Evolutionary conservation across 2,113 vertebrate species (phyloP), one percentile per base, ranked within the genome.

Genomic region (Siniperca chuatsi): DNA sequence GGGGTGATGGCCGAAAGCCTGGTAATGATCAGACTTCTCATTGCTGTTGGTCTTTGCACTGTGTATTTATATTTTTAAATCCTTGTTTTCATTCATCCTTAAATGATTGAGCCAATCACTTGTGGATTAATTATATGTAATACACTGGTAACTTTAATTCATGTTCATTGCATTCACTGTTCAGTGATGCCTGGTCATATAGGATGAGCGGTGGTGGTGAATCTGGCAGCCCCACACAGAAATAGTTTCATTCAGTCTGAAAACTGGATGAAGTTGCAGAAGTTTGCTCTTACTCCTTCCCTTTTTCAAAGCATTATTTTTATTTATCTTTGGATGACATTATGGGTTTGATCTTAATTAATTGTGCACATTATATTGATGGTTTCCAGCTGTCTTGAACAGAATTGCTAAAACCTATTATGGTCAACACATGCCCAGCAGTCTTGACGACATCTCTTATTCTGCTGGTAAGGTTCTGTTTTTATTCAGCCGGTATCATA

Each of bases 1-100:
- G 15, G 68, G 74, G 61, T 37, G 82, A 71, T 83, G 83, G 82
- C 11, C 66, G 73, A 87, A 64, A 75, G 70, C 79, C 89, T 90
- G 89, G 73, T 81, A 79, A 54, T 81, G 68, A 90, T 83, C 73
- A 82, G 61, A 74, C 79, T 75, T 84, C 35, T 74, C 66, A 18
- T 13, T 52, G 69, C 54, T 72, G 25, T 80, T 68, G 54, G 42
- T 77, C 52, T 73, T 50, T 60, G 18, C 37, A 29, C 64, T 35
- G 15, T 66, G 4, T 65, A 80, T 69, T 82, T 29, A 76, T 16
- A 54, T 42, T n/a, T 80, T 62, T 21, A 52, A 75, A 48, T 18
- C 29, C 6, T 58, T 50, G 64, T 84, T 79, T 75, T 72, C 35
- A 78, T 84, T 35, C 13, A 76, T 73, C 61, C 52, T 75, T 7